phyloP scores from a whole-genome alignment of 2,797 vertebrate species.

The Malacoctenus gilli region DNA sequence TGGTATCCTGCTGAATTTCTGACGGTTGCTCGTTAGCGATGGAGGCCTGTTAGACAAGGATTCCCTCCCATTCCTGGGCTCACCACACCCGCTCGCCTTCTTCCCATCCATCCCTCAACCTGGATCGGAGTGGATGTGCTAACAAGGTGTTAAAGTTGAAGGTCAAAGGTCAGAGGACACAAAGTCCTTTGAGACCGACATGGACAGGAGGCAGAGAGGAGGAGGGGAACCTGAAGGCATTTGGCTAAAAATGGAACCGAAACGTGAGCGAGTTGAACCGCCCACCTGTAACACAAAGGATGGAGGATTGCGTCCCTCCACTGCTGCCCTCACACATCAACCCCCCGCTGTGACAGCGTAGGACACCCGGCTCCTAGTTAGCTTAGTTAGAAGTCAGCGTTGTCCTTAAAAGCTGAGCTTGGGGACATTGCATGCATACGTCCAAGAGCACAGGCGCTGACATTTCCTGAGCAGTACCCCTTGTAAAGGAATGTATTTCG shows the following conservation, averaged over 20 bases:
- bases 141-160: constrained; percentile 27
- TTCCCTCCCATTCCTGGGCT: constrained; percentile 24
- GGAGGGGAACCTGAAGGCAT: neutral
- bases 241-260: constrained; percentile 30
- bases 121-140: constrained; percentile 21
- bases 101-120: constrained; percentile 11
- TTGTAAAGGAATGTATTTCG: neutral
- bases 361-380: constrained; percentile 48
- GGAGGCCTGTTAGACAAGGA: constrained; percentile 44
- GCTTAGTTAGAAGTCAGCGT: constrained; percentile 49
- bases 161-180: constrained; percentile 48
- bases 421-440: neutral
- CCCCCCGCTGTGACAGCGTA: constrained; percentile 43
- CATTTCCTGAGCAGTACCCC: neutral
- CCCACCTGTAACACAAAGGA: constrained; percentile 37
- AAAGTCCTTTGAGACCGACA: constrained; percentile 36
- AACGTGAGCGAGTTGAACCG: constrained; percentile 22
- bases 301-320: constrained; percentile 15
- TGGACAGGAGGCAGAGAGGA: constrained; percentile 18
- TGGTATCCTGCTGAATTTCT: constrained; percentile 49
- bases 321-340: constrained; percentile 35
- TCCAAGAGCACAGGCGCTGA: neutral
- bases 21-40: constrained; percentile 72
- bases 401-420: constrained; percentile 22
- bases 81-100: constrained; percentile 27